These are phyloP conservation scores for Phocoena sinus DNA, from an alignment of 2,113 vertebrate genomes.

Conservation along the genomic window DNA sequence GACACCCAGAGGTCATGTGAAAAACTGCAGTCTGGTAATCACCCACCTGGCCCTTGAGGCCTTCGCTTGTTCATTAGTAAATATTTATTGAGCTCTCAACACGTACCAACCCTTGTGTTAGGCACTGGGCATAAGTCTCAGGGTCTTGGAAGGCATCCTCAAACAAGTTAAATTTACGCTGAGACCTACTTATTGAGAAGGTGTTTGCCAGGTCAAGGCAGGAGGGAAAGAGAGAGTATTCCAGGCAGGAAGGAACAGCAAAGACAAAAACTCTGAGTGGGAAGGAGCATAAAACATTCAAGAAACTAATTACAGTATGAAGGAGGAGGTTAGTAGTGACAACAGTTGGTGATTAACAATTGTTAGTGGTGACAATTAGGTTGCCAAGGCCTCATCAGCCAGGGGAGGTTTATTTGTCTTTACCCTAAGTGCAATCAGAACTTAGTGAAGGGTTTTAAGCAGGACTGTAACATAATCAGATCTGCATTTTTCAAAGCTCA, in stretches of 20 bases:
- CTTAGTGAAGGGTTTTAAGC: conserved; percentile 4
- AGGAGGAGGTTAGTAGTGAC: neutral
- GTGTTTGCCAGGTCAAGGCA: neutral
- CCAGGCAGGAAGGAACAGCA: neutral
- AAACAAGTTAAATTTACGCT: neutral
- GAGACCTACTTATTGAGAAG: neutral
- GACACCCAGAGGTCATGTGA: conserved; percentile 30
- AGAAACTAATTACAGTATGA: neutral
- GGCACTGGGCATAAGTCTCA: neutral
- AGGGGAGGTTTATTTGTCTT: neutral
- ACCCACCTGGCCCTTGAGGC: neutral
- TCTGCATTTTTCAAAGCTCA: neutral
- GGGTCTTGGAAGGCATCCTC: neutral
- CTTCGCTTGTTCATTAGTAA: neutral
- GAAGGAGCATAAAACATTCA: neutral
- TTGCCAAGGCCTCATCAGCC: neutral
- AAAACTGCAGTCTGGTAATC: conserved; percentile 18
- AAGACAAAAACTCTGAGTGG: neutral
- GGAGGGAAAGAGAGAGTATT: neutral
- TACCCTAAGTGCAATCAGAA: neutral
- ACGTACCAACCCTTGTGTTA: neutral
- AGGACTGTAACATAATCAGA: neutral
- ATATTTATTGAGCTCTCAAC: neutral
- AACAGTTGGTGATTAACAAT: neutral
- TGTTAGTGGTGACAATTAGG: neutral